Evolutionary conservation across 2,888 invertebrate species (phyloP).

Genomic region (Cistogaster globosa): DNA sequence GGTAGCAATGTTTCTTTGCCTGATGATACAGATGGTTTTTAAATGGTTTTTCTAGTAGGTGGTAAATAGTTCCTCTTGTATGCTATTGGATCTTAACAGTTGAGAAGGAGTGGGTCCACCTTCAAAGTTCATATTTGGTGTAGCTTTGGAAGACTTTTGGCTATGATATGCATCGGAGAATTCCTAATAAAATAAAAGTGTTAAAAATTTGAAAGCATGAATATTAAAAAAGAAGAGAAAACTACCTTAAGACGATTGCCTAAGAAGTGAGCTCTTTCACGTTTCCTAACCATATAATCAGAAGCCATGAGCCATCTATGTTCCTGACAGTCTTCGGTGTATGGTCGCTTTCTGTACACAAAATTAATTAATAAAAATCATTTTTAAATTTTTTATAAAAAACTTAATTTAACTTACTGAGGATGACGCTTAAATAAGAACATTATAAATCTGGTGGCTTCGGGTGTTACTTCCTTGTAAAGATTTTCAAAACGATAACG

Average conservation of each 20-base stretch:
- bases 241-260: conserved; percentile 91
- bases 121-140: conserved; percentile 84
- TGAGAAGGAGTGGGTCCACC: conserved; percentile 85
- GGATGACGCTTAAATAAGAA: conserved; percentile 97
- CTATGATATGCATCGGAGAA: conserved; percentile 92
- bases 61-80: conserved; percentile 91
- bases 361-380: background rate
- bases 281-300: conserved; percentile 95
- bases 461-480: conserved; percentile 96
- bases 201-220: background rate
- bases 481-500: conserved; percentile 96
- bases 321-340: conserved; percentile 96
- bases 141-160: conserved; percentile 86
- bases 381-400: background rate
- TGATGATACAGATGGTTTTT: conserved; percentile 28
- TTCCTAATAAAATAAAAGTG: conserved; percentile 83
- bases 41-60: conserved; percentile 71
- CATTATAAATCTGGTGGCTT: conserved; percentile 96
- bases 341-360: conserved; percentile 91
- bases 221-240: background rate
- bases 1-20: conserved; percentile 2
- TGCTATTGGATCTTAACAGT: conserved; percentile 90
- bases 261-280: conserved; percentile 93
- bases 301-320: conserved; percentile 97
- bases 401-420: conserved; percentile 85